Conservation (phyloP, 2,113 vertebrate species). For the Ptyas mucosa region DNA sequence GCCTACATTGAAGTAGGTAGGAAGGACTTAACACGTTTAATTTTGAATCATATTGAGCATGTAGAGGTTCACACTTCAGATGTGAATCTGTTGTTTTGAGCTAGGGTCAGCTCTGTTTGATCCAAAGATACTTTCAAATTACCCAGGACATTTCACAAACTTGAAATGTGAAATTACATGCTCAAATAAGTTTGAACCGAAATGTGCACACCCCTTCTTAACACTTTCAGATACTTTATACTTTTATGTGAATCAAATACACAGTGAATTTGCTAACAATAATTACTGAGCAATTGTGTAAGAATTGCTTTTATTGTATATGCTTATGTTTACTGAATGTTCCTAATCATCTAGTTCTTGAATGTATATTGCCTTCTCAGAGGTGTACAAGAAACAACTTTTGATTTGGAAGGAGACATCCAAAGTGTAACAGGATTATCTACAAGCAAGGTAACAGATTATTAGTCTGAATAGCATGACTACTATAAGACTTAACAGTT, state of each 20-base stretch:
- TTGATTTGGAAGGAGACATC: constrained; percentile 91
- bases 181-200: not conserved
- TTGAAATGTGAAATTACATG: not conserved
- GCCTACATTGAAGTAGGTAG: not conserved
- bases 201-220: not conserved
- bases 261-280: not conserved
- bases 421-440: constrained; percentile 82
- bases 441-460: constrained; percentile 84
- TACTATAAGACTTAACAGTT: not conserved
- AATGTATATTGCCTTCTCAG: constrained; percentile 60
- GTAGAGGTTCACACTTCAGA: not conserved
- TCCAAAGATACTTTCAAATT: not conserved
- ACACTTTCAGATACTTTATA: not conserved
- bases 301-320: not conserved
- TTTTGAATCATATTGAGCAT: not conserved
- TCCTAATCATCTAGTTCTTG: not conserved
- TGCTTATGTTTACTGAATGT: not conserved
- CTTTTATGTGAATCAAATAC: not conserved
- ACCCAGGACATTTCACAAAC: not conserved
- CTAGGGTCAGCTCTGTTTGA: not conserved
- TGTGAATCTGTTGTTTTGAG: not conserved
- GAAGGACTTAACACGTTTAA: not conserved
- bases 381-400: constrained; percentile 88
- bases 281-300: not conserved
- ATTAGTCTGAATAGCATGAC: not conserved